Evolutionary conservation across 2,113 vertebrate species (phyloP).

Genomic region (Phylloscopus trochilus): DNA sequence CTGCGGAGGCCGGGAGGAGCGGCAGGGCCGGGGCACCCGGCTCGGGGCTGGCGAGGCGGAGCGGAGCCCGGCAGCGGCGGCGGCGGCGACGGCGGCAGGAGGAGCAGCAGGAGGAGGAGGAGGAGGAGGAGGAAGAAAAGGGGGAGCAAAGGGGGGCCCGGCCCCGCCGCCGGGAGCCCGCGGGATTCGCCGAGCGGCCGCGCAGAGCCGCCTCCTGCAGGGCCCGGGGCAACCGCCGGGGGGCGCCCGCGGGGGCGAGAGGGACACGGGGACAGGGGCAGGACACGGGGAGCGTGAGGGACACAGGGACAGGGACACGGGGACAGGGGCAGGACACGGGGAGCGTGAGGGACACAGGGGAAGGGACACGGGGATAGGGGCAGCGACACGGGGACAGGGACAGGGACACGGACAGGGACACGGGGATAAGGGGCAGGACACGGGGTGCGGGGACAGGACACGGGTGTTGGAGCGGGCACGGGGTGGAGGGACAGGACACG

Average conservation of each 20-base stretch:
- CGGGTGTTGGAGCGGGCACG: neutral
- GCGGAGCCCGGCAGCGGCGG: neutral
- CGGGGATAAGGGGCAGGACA: no score
- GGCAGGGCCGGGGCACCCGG: neutral
- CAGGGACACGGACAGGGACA: no score
- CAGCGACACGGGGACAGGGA: no score
- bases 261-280: neutral
- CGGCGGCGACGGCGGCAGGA: neutral
- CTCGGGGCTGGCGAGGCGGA: constrained; percentile 29
- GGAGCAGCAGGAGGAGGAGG: neutral
- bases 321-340: neutral
- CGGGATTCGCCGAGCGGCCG: neutral
- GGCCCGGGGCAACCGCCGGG: neutral
- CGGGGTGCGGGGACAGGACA: neutral
- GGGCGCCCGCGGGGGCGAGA: neutral
- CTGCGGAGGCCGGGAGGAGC: neutral
- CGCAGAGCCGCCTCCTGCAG: neutral
- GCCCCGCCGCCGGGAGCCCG: neutral
- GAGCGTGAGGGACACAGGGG: neutral
- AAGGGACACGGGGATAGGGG: no score
- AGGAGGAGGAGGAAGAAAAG: neutral
- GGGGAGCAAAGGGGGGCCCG: constrained; percentile 14
- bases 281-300: no score
- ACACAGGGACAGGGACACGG: no score
- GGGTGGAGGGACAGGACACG: no score